Evolutionary conservation across 2,797 vertebrate species (phyloP), one percentile per base, ranked within the genome.

Genomic region (Labeo calbasu): DNA sequence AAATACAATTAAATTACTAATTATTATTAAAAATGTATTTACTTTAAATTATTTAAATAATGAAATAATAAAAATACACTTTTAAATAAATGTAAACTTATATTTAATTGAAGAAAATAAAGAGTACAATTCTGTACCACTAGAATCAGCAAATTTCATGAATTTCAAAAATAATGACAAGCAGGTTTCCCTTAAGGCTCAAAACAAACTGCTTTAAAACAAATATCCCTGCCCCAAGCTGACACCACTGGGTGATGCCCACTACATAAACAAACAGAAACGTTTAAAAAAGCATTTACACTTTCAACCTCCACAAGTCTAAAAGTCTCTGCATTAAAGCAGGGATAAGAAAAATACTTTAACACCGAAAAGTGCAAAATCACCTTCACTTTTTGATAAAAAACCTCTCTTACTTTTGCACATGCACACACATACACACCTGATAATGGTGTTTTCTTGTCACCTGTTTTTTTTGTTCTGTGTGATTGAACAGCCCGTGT

Each of bases 361-460:
- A 21, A 68, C 71, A 63, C 3, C 15, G 3, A 51, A 65, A 83
- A 19, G 59, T 59, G 3, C 50, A 40, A 43, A 66, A 63, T 50
- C 59, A 32, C 23, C 32, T 23, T 63, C 4, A 28, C 57, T 11
- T 48, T 48, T 46, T 9, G 4, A 7, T 73, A 57, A 15, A 40
- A 66, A 36, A 66, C 21, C 76, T 40, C 48, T 57, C 25, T 43
- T 65, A 13, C 57, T 51, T 57, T 50, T 69, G 46, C 76, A 75
- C 81, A 50, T 23, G 1, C 40, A 83, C 75, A 55, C 55, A 46
- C 23, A 36, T 9, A 75, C 36, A 70, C 32, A 76, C 77, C 83
- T 79, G 51, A 68, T 83, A 61, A 84, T 81, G 75, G 72, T 77
- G 81, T 84, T 68, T 61, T 36, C 48, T 78, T 87, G 75, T 87